Percentiles rank a stretch among this genome's conserved stretches.
Evolutionary conservation across 2,113 vertebrate species (phyloP).

Genomic region (Rhinoptilus africanus): DNA sequence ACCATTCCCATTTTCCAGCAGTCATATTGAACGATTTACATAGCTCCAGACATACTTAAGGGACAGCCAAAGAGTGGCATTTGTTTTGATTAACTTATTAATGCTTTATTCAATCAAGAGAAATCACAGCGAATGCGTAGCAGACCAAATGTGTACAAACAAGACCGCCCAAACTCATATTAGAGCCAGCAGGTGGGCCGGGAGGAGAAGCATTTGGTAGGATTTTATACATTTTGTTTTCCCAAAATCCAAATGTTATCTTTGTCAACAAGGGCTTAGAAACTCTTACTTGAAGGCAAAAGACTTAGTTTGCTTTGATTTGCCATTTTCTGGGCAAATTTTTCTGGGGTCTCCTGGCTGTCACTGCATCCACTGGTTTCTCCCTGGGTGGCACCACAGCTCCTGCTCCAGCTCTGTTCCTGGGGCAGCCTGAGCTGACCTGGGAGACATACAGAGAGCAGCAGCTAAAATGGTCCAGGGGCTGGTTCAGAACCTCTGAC

Average conservation of each 20-base stretch:
- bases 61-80: conserved; percentile 38
- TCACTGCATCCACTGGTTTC: not conserved
- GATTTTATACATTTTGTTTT: not conserved
- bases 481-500: not conserved
- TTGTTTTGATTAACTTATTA: conserved; percentile 70
- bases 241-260: not conserved
- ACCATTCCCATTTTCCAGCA: not conserved
- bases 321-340: not conserved
- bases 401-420: not conserved
- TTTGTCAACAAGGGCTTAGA: not conserved
- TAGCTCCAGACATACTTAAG: conserved; percentile 11
- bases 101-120: conserved; percentile 63
- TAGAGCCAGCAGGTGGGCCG: not conserved
- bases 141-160: conserved; percentile 35
- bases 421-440: not conserved
- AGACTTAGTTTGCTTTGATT: not conserved
- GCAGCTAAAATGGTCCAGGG: not conserved
- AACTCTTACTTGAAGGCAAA: not conserved
- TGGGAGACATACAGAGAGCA: not conserved
- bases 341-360: not conserved
- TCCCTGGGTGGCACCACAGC: not conserved
- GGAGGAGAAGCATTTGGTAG: not conserved
- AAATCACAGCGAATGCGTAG: conserved; percentile 32
- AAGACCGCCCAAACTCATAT: not conserved
- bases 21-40: not conserved